Percentiles rank a stretch among this genome's conserved stretches.
Conservation (phyloP, 2,113 vertebrate genomes). For the Morone saxatilis region DNA sequence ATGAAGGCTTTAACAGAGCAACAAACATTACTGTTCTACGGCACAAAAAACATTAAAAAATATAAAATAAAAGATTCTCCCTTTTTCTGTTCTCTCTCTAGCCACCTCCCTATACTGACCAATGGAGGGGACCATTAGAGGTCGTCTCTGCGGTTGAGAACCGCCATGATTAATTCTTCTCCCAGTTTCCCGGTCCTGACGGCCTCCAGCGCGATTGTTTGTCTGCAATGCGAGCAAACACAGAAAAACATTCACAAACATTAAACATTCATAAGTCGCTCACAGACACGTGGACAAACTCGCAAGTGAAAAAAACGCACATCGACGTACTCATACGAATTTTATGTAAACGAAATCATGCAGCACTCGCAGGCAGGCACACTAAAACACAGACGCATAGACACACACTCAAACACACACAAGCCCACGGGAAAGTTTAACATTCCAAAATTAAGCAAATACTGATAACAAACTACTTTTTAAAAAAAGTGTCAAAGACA, state of each 20-base stretch:
- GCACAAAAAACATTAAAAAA: constrained; percentile 32
- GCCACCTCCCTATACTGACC: constrained; percentile 87
- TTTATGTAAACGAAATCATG: constrained; percentile 75
- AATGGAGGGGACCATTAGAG: constrained; percentile 88
- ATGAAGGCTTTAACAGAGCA: constrained; percentile 56
- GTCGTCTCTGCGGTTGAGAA: constrained; percentile 86
- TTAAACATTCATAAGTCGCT: constrained; percentile 48
- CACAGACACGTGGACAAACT: constrained; percentile 1
- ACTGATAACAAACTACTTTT: constrained; percentile 10
- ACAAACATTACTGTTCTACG: constrained; percentile 35
- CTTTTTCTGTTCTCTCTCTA: neutral
- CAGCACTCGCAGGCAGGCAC: constrained; percentile 72
- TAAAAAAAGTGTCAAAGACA: constrained; percentile 20
- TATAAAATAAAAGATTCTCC: neutral
- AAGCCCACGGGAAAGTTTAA: constrained; percentile 55
- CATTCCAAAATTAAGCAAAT: constrained; percentile 32
- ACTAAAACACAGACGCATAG: constrained; percentile 70
- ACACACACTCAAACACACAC: constrained; percentile 69
- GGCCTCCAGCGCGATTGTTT: constrained; percentile 84
- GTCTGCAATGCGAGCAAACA: constrained; percentile 61
- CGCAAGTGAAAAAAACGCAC: constrained; percentile 25
- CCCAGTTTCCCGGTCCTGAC: constrained; percentile 83
- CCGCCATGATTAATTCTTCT: constrained; percentile 84
- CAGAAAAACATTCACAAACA: constrained; percentile 50
- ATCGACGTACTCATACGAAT: constrained; percentile 49